A percentile compares a stretch with the other conserved stretches of the same genome.
phyloP scores from a whole-genome alignment of 2,888 invertebrate genomes.

The Clivina fossor region DNA sequence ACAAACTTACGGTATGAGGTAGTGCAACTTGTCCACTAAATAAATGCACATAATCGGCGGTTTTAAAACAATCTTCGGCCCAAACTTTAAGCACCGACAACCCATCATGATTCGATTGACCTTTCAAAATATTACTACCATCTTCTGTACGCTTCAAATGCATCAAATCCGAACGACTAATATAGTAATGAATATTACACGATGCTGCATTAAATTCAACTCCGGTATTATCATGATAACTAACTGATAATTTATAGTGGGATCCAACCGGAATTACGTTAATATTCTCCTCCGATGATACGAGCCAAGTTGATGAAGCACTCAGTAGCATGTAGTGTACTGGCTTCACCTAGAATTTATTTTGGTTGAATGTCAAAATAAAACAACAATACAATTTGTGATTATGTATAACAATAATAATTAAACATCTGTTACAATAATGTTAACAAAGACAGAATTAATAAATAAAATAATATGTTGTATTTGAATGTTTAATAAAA shows the following conservation, averaged over 20 bases:
- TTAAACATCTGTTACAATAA: too few species aligned
- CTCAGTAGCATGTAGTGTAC: constrained; percentile 54
- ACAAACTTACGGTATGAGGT: constrained; percentile 48
- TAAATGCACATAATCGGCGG: constrained; percentile 52
- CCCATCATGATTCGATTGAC: constrained; percentile 55
- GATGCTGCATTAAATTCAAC: constrained; percentile 57
- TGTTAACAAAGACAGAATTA: too few species aligned
- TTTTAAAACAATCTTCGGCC: constrained; percentile 50
- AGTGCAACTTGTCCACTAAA: constrained; percentile 50
- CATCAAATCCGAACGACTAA: constrained; percentile 54
- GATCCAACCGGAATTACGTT: constrained; percentile 56
- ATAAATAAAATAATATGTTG: too few species aligned
- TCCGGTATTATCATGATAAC: constrained; percentile 61
- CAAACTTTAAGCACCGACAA: constrained; percentile 57
- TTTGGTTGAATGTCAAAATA: too few species aligned
- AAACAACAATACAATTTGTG: too few species aligned
- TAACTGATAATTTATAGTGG: constrained; percentile 54
- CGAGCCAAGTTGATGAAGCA: constrained; percentile 48
- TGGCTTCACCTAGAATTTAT: constrained; percentile 52
- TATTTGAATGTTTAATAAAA: too few species aligned
- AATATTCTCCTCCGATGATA: constrained; percentile 42
- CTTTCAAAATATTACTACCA: constrained; percentile 55
- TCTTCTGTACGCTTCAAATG: constrained; percentile 52
- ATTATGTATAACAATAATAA: too few species aligned
- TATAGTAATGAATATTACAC: constrained; percentile 53